phyloP scores from a whole-genome alignment of 2,113 vertebrate species.

The Nyctereutes procyonoides region DNA sequence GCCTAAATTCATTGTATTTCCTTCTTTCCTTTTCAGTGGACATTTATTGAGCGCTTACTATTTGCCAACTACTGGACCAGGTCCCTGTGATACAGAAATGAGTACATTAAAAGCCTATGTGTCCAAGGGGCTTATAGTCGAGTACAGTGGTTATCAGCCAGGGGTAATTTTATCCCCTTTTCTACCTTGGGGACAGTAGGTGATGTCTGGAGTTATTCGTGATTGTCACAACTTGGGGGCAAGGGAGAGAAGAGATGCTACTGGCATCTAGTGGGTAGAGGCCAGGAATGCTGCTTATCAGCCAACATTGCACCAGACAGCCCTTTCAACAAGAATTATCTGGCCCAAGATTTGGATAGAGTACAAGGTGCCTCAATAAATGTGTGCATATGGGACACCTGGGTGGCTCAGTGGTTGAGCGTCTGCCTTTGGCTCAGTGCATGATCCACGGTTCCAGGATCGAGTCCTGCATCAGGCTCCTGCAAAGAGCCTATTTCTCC shows the following conservation, averaged over 20 bases:
- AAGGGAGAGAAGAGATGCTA: background rate
- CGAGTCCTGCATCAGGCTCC: no score
- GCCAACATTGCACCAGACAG: background rate
- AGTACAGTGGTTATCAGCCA: background rate
- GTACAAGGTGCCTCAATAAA: background rate
- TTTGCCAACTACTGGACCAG: background rate
- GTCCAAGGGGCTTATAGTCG: background rate
- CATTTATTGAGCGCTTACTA: conserved; percentile 46
- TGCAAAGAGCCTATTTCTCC: no score
- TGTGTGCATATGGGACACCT: background rate
- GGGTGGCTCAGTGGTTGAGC: no score
- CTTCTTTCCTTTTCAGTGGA: conserved; percentile 22
- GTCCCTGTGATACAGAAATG: background rate
- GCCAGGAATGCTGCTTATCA: background rate
- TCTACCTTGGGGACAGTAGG: background rate
- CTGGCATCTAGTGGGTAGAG: conserved; percentile 28
- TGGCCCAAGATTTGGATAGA: background rate
- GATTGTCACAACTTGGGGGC: background rate
- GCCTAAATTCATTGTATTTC: background rate
- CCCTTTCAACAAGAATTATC: background rate
- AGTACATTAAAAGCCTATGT: background rate
- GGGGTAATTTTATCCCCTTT: background rate
- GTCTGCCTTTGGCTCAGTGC: no score
- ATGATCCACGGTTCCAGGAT: no score
- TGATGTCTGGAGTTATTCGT: background rate